Evolutionary conservation across 1,140 invertebrate genomes (phyloP), one percentile per base, ranked within the genome.

Genomic region (Sitodiplosis mosellana): DNA sequence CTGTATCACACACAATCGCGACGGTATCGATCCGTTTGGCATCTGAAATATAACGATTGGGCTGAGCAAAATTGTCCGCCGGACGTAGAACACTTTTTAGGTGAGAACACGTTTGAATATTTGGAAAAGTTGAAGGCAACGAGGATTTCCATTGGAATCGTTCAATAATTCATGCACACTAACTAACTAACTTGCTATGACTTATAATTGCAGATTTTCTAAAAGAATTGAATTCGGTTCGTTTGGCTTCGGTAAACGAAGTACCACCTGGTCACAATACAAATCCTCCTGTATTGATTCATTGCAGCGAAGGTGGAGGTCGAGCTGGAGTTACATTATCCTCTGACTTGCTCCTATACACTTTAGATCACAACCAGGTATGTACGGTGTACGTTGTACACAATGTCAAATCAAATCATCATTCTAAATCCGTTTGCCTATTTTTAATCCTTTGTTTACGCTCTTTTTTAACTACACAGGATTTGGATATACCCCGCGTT

Each of bases 341-440:
- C 11, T 75, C 77, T 21, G 82, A 87, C 64, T 68, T 87, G 44
- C 69, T 92, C 54, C 73, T 87, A 17, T 83, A 86, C 61, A 84
- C 83, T 44, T 65, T 89, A n/a, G 84, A 89, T 67, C 79, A 86
- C 57, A 89, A 87, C 66, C 81, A 87, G 73, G 83, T 86, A 63
- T 62, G 59, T 56, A 38, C 46, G 2, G 17, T 0, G 6, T 20
- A n/a, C 15, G 33, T 48, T 33, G 5, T 1, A 44, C 27, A 34
- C 44, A 54, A 50, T 49, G 27, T 18, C 18, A 15, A 5, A 12
- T 45, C 3, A 14, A 14, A 6, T n/a, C 20, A 15, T 18, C 21
- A 44, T 33, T 27, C 5, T 6, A 49, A 4, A 41, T 40, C 45
- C 27, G 36, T 10, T 21, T n/a, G 15, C 15, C 14, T 33, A 45